Evolutionary conservation across 2,888 invertebrate species (phyloP), one percentile per base, ranked within the genome.

Genomic region (Amiota communis): DNA sequence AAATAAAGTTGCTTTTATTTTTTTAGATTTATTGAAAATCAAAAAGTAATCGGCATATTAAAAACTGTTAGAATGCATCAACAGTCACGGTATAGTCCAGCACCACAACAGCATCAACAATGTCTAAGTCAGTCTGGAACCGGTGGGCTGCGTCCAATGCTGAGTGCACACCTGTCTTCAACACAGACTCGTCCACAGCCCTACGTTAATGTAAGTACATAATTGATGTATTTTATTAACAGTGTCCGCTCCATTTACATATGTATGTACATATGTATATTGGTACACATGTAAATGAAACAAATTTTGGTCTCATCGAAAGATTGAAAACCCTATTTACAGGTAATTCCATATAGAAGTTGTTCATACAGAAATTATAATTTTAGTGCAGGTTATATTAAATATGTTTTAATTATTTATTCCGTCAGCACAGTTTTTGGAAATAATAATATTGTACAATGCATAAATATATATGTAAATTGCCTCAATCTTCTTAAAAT

Each of bases 161-260:
- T 63, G 20, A 77, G 78, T 68, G 68, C 77, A 23, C 78, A 85
- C 71, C 77, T 83, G 72, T 77, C 82, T 47, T 82, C 80, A 17
- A 79, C 76, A 20, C 77, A 78, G 71, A 78, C 83, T 64, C 83
- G 83, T 71, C 78, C 81, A 73, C 81, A 81, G 82, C 88, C 88
- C 87, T 89, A 90, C 89, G 89, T 86, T 86, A 89, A 90, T 88
- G 90, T 90, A 90, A 91, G 91, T 90, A 90, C 15, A 23, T 9
- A 72, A 51, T 46, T 23, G 11, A 13, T 13, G 23, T 15, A 65
- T 13, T 67, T 49, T 49, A 67, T 67, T 67, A 67, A 49, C 20
- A 49, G n/a, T 47, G 15, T 17, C 17, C 57, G 51, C n/a, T 51
- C n/a, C 51, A n/a, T 11, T n/a, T n/a, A n/a, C n/a, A n/a, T n/a